These are phyloP conservation scores for Chelmon rostratus DNA, from an alignment of 2,797 vertebrate genomes.

Conservation along the genomic window DNA sequence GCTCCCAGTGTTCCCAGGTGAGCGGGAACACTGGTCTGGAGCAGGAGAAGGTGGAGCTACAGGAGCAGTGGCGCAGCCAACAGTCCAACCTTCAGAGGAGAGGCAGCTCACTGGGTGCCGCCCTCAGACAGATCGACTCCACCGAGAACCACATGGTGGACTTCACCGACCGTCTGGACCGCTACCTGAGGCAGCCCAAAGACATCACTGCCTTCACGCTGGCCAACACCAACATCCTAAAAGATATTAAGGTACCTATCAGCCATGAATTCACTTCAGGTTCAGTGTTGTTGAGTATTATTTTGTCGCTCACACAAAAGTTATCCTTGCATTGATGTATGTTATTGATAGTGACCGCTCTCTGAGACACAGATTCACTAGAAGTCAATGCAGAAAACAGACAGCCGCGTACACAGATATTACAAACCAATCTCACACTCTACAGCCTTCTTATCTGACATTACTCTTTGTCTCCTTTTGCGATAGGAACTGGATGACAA, in stretches of 20 bases:
- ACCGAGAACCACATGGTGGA: slow-evolving; percentile 86
- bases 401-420: too few species aligned
- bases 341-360: neutral
- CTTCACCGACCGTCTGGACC: slow-evolving; percentile 84
- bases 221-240: slow-evolving; percentile 81
- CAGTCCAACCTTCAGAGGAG: slow-evolving; percentile 86
- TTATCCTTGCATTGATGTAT: neutral
- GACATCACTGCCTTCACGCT: slow-evolving; percentile 83
- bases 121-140: slow-evolving; percentile 88
- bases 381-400: neutral
- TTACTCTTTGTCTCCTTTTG: neutral
- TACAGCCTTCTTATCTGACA: neutral
- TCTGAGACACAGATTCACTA: neutral
- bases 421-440: too few species aligned
- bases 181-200: slow-evolving; percentile 85
- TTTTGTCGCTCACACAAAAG: neutral
- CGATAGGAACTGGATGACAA: slow-evolving; percentile 83
- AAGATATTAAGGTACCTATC: slow-evolving; percentile 83
- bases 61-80: slow-evolving; percentile 85
- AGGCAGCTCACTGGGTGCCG: slow-evolving; percentile 88
- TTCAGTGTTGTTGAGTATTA: neutral
- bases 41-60: slow-evolving; percentile 81
- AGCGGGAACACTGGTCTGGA: slow-evolving; percentile 73
- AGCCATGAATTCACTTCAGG: rapidly evolving
- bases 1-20: slow-evolving; percentile 76